A percentile compares a stretch with the other conserved stretches of the same genome.
These are phyloP conservation scores for Eunapius fragilis DNA, from an alignment of 37 sponge, comb jelly and placozoan genomes.

Conservation along the genomic window DNA sequence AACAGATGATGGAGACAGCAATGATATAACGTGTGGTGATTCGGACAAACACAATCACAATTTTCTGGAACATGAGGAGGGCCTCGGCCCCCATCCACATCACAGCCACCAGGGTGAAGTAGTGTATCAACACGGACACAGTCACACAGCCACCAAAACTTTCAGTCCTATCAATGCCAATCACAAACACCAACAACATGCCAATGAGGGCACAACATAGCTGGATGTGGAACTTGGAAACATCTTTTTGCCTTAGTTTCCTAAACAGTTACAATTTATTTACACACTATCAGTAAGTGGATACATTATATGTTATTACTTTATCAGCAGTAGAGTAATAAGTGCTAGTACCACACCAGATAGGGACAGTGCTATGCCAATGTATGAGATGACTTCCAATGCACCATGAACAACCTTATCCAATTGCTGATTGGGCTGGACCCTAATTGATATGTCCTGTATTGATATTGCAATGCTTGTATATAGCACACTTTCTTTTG, in stretches of 20 bases:
- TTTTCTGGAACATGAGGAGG: slow-evolving; percentile 21
- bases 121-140: slow-evolving; percentile 34
- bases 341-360: slow-evolving; percentile 42
- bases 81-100: slow-evolving; percentile 41
- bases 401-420: background rate
- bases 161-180: too few species aligned
- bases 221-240: slow-evolving; percentile 58
- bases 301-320: slow-evolving; percentile 16
- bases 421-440: too few species aligned
- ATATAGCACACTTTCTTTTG: too few species aligned
- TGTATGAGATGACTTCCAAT: slow-evolving; percentile 22
- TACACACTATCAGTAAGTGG: background rate
- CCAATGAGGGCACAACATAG: slow-evolving; percentile 49
- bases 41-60: slow-evolving; percentile 23
- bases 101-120: slow-evolving; percentile 20
- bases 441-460: too few species aligned
- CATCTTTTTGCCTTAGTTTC: slow-evolving; percentile 51
- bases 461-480: too few species aligned
- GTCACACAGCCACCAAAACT: slow-evolving; percentile 34
- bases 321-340: slow-evolving; percentile 43
- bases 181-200: too few species aligned
- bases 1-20: slow-evolving; percentile 31
- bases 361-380: slow-evolving; percentile 45
- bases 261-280: slow-evolving; percentile 14
- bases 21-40: slow-evolving; percentile 11